These are phyloP conservation scores for Neogale vison DNA, from an alignment of 2,113 vertebrate species.

Conservation along the genomic window DNA sequence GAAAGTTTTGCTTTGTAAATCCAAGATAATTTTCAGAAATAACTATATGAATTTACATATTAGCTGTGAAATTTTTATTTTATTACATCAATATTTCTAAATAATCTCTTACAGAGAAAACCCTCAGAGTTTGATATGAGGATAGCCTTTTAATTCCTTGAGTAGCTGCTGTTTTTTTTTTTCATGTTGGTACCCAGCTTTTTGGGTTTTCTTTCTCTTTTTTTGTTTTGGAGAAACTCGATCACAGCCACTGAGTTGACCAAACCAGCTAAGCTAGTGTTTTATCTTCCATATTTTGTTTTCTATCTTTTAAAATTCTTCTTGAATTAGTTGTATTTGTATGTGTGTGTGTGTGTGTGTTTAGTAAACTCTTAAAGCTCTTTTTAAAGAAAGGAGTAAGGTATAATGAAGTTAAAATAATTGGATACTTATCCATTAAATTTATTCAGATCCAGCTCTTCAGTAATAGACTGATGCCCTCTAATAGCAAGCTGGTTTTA, in stretches of 20 bases:
- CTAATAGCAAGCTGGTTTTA: constrained; percentile 32
- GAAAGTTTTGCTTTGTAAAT: constrained; percentile 29
- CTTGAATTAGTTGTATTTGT: not conserved
- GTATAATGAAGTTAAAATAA: constrained; percentile 25
- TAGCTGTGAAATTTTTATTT: constrained; percentile 16
- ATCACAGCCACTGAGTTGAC: not conserved
- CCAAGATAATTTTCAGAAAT: constrained; percentile 33
- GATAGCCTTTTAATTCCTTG: constrained; percentile 19
- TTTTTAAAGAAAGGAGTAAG: not conserved
- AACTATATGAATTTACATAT: not conserved
- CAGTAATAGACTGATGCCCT: not conserved
- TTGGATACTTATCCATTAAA: not conserved
- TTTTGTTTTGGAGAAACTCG: not conserved
- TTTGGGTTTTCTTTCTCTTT: not conserved
- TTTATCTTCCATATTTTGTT: constrained; percentile 35
- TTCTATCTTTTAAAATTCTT: not conserved
- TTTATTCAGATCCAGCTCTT: not conserved
- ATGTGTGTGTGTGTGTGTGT: not conserved
- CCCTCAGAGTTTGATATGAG: not conserved
- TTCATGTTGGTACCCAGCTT: not conserved
- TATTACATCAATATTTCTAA: not conserved
- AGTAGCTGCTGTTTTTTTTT: not conserved
- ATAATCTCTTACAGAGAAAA: not conserved
- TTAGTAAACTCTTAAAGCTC: not conserved
- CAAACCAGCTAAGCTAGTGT: constrained; percentile 7